These are phyloP conservation scores for Lophura nycthemera DNA, from an alignment of 2,113 vertebrate species.

Conservation along the genomic window DNA sequence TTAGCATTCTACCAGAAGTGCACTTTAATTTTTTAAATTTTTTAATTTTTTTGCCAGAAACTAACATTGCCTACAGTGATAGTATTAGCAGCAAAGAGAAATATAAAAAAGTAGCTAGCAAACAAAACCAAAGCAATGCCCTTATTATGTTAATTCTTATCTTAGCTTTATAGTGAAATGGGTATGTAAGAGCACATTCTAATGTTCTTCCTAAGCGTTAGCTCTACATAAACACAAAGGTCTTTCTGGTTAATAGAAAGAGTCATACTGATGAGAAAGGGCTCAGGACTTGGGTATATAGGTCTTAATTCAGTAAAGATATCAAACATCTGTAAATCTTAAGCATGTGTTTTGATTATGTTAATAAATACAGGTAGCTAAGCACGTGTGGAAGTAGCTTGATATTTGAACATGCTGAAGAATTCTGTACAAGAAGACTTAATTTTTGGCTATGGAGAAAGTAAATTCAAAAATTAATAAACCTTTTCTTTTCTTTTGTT, in stretches of 20 bases:
- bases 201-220: neutral
- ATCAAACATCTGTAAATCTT: neutral
- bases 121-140: neutral
- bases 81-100: neutral
- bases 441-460: neutral
- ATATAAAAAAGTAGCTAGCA: neutral
- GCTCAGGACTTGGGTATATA: neutral
- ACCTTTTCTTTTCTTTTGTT: neutral
- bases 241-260: neutral
- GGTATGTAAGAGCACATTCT: neutral
- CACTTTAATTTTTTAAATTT: neutral
- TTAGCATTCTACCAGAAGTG: neutral
- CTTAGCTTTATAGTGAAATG: neutral
- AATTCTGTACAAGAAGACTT: neutral
- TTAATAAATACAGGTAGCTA: neutral
- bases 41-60: neutral
- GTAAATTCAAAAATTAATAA: conserved; percentile 15
- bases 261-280: neutral
- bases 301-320: neutral
- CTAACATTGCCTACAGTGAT: neutral
- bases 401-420: neutral
- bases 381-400: neutral
- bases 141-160: neutral
- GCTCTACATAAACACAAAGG: neutral
- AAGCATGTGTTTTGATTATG: neutral